A percentile compares a stretch with the other conserved stretches of the same genome.
phyloP scores from a whole-genome alignment of 2,797 vertebrate genomes.

The Xenentodon cancila region DNA sequence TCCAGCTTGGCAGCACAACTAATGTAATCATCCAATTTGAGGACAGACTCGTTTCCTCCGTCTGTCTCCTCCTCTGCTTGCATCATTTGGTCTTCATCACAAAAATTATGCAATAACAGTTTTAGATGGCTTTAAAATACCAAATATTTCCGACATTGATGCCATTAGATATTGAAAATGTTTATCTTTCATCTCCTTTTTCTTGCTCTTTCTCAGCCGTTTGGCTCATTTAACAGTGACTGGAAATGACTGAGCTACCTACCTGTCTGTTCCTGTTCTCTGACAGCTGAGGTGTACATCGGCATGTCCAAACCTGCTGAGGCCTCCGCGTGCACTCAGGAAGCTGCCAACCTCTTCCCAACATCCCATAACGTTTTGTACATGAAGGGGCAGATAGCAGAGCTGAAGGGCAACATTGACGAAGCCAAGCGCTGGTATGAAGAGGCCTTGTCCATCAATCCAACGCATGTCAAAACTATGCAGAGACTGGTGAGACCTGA shows the following conservation, averaged over 20 bases:
- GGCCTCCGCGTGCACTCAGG: constrained; percentile 96
- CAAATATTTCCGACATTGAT: constrained; percentile 6
- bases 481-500: constrained; percentile 91
- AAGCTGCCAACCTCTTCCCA: constrained; percentile 95
- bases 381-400: constrained; percentile 95
- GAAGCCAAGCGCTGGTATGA: constrained; percentile 98
- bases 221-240: too few species aligned
- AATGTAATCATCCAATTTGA: constrained; percentile 64
- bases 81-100: constrained; percentile 31
- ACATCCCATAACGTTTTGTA: constrained; percentile 97
- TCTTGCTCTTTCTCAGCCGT: too few species aligned
- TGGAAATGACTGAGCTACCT: too few species aligned
- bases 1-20: constrained; percentile 57
- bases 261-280: background rate
- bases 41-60: constrained; percentile 61
- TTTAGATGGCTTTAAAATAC: constrained; percentile 8
- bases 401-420: constrained; percentile 91
- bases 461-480: constrained; percentile 98
- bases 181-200: background rate
- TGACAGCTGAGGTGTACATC: constrained; percentile 94
- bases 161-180: background rate
- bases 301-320: constrained; percentile 95
- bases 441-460: constrained; percentile 97
- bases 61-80: constrained; percentile 17
- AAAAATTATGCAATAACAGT: background rate